A percentile compares a stretch with the other conserved stretches of the same genome.
Evolutionary conservation across 2,797 vertebrate species (phyloP).

Genomic region (Hyperoplus lanceolatus): DNA sequence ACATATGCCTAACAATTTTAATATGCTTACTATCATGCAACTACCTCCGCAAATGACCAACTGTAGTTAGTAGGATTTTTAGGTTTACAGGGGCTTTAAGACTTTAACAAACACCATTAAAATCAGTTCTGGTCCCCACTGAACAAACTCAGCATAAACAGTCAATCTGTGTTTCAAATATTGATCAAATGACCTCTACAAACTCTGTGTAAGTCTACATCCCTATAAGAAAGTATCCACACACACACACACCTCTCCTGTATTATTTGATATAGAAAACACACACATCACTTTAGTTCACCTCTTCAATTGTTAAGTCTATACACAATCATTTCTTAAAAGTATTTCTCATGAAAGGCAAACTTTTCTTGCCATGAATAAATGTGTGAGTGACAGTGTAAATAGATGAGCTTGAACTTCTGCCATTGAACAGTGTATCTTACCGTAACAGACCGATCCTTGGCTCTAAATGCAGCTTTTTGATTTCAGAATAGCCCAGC

Average conservation of each 20-base stretch:
- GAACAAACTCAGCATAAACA: background rate
- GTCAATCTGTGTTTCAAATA: background rate
- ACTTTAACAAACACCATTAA: background rate
- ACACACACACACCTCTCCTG: background rate
- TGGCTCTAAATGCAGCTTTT: slow-evolving; percentile 16
- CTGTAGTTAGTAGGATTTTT: no score
- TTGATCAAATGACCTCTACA: background rate
- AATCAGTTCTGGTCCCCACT: background rate
- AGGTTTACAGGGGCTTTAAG: no score
- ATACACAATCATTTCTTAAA: background rate
- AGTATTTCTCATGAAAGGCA: background rate
- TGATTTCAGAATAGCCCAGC: slow-evolving; percentile 90
- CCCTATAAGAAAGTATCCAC: background rate
- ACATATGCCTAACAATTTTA: no score
- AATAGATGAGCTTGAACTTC: background rate
- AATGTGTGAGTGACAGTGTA: background rate
- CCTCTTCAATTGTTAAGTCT: background rate
- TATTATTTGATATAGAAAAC: background rate
- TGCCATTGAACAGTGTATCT: background rate
- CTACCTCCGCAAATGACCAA: no score
- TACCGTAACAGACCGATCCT: background rate
- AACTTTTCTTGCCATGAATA: background rate
- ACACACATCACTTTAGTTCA: background rate
- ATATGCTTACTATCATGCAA: no score
- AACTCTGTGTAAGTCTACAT: background rate